phyloP scores from a whole-genome alignment of 2,113 vertebrate genomes.

The Microtus pennsylvanicus region DNA sequence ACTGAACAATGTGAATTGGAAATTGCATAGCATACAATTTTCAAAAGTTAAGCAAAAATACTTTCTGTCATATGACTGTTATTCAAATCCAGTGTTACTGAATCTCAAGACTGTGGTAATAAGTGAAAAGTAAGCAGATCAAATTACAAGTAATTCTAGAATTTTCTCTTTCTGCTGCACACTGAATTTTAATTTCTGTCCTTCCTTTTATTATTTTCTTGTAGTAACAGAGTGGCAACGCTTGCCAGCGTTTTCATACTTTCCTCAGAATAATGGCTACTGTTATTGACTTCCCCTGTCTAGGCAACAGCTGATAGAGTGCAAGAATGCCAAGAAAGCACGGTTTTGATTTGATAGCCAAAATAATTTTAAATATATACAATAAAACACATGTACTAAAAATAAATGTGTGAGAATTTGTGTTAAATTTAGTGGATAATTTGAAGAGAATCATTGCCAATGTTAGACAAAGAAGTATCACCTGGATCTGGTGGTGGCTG shows the following conservation, averaged over 20 bases:
- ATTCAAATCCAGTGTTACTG: background rate
- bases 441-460: background rate
- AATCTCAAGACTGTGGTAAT: background rate
- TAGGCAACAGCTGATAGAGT: no score
- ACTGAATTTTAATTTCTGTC: background rate
- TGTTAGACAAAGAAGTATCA: accelerated
- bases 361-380: background rate
- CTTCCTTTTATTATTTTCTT: no score
- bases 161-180: background rate
- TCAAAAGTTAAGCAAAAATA: background rate
- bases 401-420: background rate
- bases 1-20: background rate
- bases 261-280: background rate
- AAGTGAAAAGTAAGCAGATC: background rate
- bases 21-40: background rate
- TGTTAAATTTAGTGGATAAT: background rate
- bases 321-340: background rate
- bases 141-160: background rate
- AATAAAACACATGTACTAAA: background rate
- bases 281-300: background rate
- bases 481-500: accelerated
- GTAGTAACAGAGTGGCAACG: background rate
- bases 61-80: background rate
- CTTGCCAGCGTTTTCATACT: background rate
- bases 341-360: background rate